A percentile compares a stretch with the other conserved stretches of the same genome.
phyloP scores from a whole-genome alignment of 2,888 invertebrate species.

The Hirtodrosophila confusa region DNA sequence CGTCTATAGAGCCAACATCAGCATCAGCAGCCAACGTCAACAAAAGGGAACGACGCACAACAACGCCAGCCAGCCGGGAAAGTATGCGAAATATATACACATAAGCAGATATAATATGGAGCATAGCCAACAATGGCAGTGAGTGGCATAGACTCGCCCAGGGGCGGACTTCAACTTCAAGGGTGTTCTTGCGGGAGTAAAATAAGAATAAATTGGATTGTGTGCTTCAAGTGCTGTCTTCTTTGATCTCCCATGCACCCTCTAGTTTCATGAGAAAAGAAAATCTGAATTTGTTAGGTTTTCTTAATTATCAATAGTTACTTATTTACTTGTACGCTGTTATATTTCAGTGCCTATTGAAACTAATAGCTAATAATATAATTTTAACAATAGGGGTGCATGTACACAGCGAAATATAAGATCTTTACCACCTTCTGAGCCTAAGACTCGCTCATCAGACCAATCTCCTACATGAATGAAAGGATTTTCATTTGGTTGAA shows the following conservation, averaged over 20 bases:
- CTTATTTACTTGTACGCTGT: too few relatives aligned
- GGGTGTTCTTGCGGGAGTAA: constrained; percentile 34
- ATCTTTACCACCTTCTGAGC: too few relatives aligned
- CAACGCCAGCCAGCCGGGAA: constrained; percentile 71
- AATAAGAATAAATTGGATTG: neutral
- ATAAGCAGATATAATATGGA: constrained; percentile 59
- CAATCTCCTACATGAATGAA: too few relatives aligned
- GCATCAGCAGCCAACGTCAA: constrained; percentile 56
- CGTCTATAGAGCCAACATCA: constrained; percentile 10
- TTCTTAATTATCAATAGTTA: too few relatives aligned
- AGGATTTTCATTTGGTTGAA: too few relatives aligned
- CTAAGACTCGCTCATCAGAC: too few relatives aligned
- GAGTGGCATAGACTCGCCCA: constrained; percentile 60
- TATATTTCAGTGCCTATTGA: too few relatives aligned
- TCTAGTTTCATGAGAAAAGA: too few relatives aligned
- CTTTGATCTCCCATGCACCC: neutral
- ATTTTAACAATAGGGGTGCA: too few relatives aligned
- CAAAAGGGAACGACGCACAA: constrained; percentile 61
- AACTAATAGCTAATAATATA: too few relatives aligned
- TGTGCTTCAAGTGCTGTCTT: neutral
- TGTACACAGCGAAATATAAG: too few relatives aligned
- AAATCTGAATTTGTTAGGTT: too few relatives aligned
- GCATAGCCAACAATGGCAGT: constrained; percentile 66
- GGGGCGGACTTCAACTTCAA: constrained; percentile 55
- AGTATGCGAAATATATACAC: constrained; percentile 57